Percentiles rank a stretch among this genome's conserved stretches.
Conservation (phyloP, 37 sponge, comb jelly and placozoan species). For the Dysidea cf. avara region DNA sequence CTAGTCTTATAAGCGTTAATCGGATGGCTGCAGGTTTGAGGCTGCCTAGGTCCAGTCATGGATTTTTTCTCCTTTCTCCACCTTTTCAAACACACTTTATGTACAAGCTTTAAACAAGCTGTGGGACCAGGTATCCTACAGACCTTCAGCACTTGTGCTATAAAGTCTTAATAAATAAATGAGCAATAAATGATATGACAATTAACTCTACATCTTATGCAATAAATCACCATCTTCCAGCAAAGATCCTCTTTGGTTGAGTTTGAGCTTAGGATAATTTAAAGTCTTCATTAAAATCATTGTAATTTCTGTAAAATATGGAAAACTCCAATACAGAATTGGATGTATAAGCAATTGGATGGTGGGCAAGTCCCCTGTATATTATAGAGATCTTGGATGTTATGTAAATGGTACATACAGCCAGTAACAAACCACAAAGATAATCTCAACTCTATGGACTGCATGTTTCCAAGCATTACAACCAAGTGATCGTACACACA, state of each 20-base stretch:
- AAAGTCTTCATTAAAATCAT: conserved; percentile 19
- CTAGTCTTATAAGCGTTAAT: no score
- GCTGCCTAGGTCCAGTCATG: no score
- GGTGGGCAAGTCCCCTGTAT: not conserved
- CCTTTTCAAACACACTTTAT: no score
- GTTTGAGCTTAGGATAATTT: not conserved
- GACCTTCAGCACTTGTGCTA: no score
- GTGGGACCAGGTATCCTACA: no score
- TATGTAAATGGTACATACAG: not conserved
- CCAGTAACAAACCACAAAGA: conserved; percentile 2
- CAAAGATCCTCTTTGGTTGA: conserved; percentile 10
- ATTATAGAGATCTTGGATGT: not conserved
- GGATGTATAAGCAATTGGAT: conserved; percentile 3
- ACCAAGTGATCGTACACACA: not conserved
- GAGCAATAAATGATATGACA: no score
- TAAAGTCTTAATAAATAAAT: no score
- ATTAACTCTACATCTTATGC: no score
- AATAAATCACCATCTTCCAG: conserved; percentile 37
- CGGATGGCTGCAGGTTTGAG: no score
- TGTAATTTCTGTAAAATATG: conserved; percentile 9
- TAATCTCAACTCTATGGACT: not conserved
- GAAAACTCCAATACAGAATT: not conserved
- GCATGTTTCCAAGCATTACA: not conserved
- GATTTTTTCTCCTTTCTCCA: no score
- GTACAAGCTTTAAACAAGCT: no score